These are phyloP conservation scores for Unio pictorum DNA, from an alignment of 2,888 invertebrate genomes.

Conservation along the genomic window DNA sequence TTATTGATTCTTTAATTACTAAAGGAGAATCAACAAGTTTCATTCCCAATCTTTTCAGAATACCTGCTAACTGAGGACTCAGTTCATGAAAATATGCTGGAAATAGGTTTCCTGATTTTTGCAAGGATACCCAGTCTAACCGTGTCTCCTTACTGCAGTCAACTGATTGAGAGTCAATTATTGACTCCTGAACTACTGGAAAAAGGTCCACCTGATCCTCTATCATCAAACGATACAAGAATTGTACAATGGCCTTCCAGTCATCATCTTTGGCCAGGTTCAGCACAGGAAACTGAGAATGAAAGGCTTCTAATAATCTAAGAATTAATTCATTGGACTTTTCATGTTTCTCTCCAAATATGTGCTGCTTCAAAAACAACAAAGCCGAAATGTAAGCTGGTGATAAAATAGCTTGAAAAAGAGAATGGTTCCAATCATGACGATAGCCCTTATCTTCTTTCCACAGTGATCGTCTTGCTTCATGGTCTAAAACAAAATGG, in stretches of 20 bases:
- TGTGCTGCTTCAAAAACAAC: slow-evolving; percentile 7
- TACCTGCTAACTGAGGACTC: not conserved
- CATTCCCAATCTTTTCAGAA: slow-evolving; percentile 6
- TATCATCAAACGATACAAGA: slow-evolving; percentile 11
- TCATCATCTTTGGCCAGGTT: slow-evolving; percentile 10
- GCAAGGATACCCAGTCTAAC: too few species aligned
- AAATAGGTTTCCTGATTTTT: too few species aligned
- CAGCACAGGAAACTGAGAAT: slow-evolving; percentile 19
- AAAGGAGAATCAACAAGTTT: slow-evolving; percentile 13
- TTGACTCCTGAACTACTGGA: not conserved
- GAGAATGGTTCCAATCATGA: slow-evolving; percentile 52
- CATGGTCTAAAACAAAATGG: slow-evolving; percentile 57
- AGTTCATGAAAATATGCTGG: too few species aligned
- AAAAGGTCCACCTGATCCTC: slow-evolving; percentile 5
- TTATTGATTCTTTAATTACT: slow-evolving; percentile 5
- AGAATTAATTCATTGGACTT: too few species aligned
- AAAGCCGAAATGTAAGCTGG: slow-evolving; percentile 47
- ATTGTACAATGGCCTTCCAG: slow-evolving; percentile 17
- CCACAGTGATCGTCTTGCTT: slow-evolving; percentile 48
- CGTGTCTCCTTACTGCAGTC: too few species aligned
- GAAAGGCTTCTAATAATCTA: slow-evolving; percentile 2
- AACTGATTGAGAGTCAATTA: too few species aligned
- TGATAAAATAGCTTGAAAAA: slow-evolving; percentile 45
- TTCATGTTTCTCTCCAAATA: not conserved
- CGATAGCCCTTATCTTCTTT: slow-evolving; percentile 23